phyloP scores from a whole-genome alignment of 2,888 invertebrate genomes.

The Hyposoter didymator region DNA sequence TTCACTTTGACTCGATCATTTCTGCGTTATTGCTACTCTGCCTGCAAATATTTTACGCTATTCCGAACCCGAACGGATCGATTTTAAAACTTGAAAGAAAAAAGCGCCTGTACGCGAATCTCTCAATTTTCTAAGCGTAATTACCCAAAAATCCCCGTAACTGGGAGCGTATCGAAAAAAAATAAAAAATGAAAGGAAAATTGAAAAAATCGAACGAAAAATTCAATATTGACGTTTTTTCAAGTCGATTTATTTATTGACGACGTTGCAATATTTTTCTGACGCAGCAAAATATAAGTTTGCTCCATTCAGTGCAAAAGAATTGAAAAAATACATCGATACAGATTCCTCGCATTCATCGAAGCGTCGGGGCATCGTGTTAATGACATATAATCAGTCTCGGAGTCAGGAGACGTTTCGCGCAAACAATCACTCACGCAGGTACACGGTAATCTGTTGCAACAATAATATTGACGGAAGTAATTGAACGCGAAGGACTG shows the following conservation, averaged over 20 bases:
- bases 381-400: constrained; percentile 27
- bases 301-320: not conserved
- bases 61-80: too few relatives aligned
- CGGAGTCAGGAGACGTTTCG: constrained; percentile 16
- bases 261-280: not conserved
- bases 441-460: constrained; percentile 4
- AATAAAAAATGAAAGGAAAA: too few relatives aligned
- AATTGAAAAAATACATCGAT: not conserved
- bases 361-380: constrained; percentile 35
- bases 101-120: not conserved
- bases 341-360: constrained; percentile 18
- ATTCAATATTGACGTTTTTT: not conserved
- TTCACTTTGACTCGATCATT: constrained; percentile 4
- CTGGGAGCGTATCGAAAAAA: too few relatives aligned
- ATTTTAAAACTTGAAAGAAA: not conserved
- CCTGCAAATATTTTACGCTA: too few relatives aligned
- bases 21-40: not conserved
- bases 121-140: too few relatives aligned
- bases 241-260: not conserved
- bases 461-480: constrained; percentile 54
- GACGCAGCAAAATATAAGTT: not conserved
- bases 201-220: too few relatives aligned
- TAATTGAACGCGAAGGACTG: constrained; percentile 17
- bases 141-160: too few relatives aligned
- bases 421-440: constrained; percentile 21